phyloP scores from a whole-genome alignment of 2,113 vertebrate species.

The Nestor notabilis region DNA sequence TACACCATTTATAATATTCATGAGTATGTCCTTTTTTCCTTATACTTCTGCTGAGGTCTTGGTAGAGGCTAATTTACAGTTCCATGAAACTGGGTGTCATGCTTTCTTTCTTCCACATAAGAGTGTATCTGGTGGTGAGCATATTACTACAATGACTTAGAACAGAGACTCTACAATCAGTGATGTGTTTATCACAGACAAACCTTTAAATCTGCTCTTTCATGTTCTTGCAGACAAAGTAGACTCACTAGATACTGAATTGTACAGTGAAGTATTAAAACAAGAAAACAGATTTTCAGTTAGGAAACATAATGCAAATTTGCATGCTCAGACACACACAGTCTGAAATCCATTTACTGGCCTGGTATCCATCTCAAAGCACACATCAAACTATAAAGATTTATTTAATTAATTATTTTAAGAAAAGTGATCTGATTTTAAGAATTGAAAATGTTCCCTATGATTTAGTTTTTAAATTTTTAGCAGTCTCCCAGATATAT shows the following conservation, averaged over 20 bases:
- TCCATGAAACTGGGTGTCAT: background rate
- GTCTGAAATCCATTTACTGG: background rate
- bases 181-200: background rate
- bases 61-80: background rate
- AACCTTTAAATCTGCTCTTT: background rate
- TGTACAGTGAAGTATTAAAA: background rate
- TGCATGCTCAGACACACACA: background rate
- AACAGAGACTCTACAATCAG: background rate
- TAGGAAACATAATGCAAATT: background rate
- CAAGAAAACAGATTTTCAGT: background rate
- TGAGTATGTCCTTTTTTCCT: background rate
- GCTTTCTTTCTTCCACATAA: background rate
- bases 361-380: background rate
- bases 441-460: background rate
- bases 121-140: background rate
- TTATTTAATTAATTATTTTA: background rate
- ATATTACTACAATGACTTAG: background rate
- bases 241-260: fast-evolving
- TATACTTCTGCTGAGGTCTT: background rate
- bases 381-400: background rate
- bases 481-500: background rate
- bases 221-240: background rate
- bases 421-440: background rate
- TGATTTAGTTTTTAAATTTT: background rate
- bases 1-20: background rate